Conservation (phyloP, 2,797 vertebrate genomes). For the Lagorchestes hirsutus region DNA sequence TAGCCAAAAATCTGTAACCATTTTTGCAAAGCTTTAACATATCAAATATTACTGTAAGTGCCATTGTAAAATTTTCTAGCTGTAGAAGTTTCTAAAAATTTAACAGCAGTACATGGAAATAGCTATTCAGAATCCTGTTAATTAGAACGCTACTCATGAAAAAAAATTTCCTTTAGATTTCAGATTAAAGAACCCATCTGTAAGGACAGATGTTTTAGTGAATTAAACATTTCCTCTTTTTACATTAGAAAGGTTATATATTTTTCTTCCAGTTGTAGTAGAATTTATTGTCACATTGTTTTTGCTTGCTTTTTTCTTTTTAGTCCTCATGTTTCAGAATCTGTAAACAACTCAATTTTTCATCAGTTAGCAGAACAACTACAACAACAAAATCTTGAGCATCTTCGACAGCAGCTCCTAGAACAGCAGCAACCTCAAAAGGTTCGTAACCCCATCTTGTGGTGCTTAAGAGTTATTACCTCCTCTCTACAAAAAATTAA, state of each 20-base stretch:
- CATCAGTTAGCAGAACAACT: slow-evolving; percentile 98
- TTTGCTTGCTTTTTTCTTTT: slow-evolving; percentile 68
- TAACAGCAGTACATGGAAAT: not conserved
- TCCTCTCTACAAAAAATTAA: not conserved
- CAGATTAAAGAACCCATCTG: not conserved
- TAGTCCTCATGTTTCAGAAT: slow-evolving; percentile 96
- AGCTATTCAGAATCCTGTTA: not conserved
- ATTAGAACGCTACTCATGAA: not conserved
- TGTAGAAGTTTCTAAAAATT: not conserved
- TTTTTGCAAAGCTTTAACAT: not conserved
- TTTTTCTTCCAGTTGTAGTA: not conserved
- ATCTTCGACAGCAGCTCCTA: slow-evolving; percentile 96
- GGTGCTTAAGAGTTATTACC: slow-evolving; percentile 59
- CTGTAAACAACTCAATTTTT: slow-evolving; percentile 98
- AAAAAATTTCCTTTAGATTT: not conserved
- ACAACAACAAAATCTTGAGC: slow-evolving; percentile 98
- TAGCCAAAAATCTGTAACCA: not conserved
- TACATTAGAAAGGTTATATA: not conserved
- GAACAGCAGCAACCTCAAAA: slow-evolving; percentile 92
- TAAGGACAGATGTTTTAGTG: slow-evolving; percentile 11
- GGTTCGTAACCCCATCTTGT: slow-evolving; percentile 85
- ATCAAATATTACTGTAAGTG: not conserved
- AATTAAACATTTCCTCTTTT: not conserved
- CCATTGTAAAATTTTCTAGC: not conserved
- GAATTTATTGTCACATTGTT: not conserved